Evolutionary conservation across 1,140 invertebrate genomes (phyloP).

Genomic region (Pseudoatta argentina): DNA sequence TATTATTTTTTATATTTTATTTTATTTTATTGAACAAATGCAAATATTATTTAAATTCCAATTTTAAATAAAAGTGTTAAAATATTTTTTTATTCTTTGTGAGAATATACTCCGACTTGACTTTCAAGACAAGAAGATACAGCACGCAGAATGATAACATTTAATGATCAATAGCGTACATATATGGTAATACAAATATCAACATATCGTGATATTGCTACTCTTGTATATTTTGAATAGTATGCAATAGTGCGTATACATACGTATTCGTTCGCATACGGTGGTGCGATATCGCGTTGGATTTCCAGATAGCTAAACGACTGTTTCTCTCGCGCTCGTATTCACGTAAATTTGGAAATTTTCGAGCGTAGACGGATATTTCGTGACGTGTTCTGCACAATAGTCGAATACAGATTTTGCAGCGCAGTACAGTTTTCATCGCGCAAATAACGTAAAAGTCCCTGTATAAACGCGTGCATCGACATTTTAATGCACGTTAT

Average conservation of each 20-base stretch:
- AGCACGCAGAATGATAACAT: slow-evolving; percentile 1
- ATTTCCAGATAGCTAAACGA: slow-evolving; percentile 18
- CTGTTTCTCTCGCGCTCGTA: not conserved
- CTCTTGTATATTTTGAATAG: not conserved
- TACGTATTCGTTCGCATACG: not conserved
- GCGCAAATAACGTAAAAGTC: slow-evolving; percentile 12
- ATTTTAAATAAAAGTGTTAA: not conserved
- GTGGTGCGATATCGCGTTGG: not conserved
- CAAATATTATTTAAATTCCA: not conserved
- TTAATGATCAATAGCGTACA: slow-evolving; percentile 32
- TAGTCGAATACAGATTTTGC: slow-evolving; percentile 17
- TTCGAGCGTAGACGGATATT: slow-evolving; percentile 13
- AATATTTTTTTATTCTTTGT: not conserved
- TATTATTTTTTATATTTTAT: not conserved
- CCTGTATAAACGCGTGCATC: not conserved
- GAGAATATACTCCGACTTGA: not conserved
- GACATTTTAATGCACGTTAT: not conserved
- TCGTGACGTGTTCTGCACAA: slow-evolving; percentile 6
- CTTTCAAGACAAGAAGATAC: not conserved
- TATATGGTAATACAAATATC: slow-evolving; percentile 30
- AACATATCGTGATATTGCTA: slow-evolving; percentile 24
- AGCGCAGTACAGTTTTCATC: not conserved
- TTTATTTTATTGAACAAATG: not conserved
- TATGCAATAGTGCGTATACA: slow-evolving; percentile 23
- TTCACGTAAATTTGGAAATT: slow-evolving; percentile 48